Evolutionary conservation across 2,888 invertebrate species (phyloP), one percentile per base, ranked within the genome.

Genomic region (Amphiduros pacificus): DNA sequence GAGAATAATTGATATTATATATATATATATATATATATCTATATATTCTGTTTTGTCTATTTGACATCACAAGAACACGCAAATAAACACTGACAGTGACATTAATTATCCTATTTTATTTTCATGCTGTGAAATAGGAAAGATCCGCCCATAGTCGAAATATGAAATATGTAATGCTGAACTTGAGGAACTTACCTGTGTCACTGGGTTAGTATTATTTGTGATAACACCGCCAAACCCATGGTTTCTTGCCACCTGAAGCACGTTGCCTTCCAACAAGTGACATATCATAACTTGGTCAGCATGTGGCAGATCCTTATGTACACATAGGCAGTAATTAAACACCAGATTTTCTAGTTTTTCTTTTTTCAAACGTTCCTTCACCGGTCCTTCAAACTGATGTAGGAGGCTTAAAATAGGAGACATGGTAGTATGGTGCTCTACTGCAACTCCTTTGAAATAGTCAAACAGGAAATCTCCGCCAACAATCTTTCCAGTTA

Each of bases 401-500:
- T 50, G 44, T 1, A 64, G 31, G 20, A 64, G 59, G 6, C 29
- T n/a, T n/a, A 64, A 24, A 26, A 64, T 59, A n/a, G 64, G 64
- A 9, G 53, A 41, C 64, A 64, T 64, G 31, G 59, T 62, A 24
- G 56, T 28, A 44, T 64, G 64, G 55, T 64, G 62, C 44, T 62
- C 56, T 20, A 61, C 52, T 17, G 24, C 28, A 2, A 64, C 60
- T 9, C 60, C 62, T 20, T 11, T 29, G 55, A 60, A 59, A 41
- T 57, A 63, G 40, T 65, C 58, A 40, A 65, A 65, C 17, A 65
- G 61, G 48, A 65, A 63, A 36, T 62, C 63, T 4, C 65, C 65
- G 3, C 63, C 65, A n/a, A 65, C 63, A 24, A 65, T 48, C n/a
- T 60, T 17, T 11, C 63, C 63, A 14, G 28, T 49, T 2, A 26